A percentile compares a stretch with the other conserved stretches of the same genome.
These are phyloP conservation scores for Leptogaster cylindrica DNA, from an alignment of 2,888 invertebrate species.

Conservation along the genomic window DNA sequence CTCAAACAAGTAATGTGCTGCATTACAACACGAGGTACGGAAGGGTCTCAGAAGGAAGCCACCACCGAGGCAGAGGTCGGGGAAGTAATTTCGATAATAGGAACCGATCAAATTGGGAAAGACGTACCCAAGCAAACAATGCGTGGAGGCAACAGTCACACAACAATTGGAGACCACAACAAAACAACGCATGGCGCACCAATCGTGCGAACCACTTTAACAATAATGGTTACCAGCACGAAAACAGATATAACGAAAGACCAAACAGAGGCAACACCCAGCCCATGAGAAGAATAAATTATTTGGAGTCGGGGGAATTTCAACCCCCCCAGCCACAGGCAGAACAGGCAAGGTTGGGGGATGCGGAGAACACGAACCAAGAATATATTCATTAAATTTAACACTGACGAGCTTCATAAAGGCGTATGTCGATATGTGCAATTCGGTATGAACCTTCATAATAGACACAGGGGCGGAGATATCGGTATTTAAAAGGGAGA, in stretches of 20 bases:
- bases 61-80: not conserved
- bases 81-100: not conserved
- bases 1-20: too few relatives aligned
- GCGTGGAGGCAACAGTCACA: too few relatives aligned
- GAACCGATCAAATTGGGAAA: too few relatives aligned
- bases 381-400: not conserved
- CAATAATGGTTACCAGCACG: not conserved
- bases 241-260: too few relatives aligned
- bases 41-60: too few relatives aligned
- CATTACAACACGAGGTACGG: too few relatives aligned
- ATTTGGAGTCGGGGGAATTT: not conserved
- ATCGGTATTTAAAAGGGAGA: too few relatives aligned
- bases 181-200: too few relatives aligned
- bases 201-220: too few relatives aligned
- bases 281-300: not conserved
- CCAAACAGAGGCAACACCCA: not conserved
- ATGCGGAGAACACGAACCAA: not conserved
- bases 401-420: not conserved
- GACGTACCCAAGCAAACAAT: too few relatives aligned
- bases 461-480: too few relatives aligned
- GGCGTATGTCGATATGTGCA: not conserved
- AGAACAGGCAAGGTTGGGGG: not conserved
- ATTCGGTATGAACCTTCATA: not conserved
- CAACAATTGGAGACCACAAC: too few relatives aligned
- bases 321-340: not conserved